phyloP scores from a whole-genome alignment of 2,888 invertebrate species.

The Leptopterna dolabrata region DNA sequence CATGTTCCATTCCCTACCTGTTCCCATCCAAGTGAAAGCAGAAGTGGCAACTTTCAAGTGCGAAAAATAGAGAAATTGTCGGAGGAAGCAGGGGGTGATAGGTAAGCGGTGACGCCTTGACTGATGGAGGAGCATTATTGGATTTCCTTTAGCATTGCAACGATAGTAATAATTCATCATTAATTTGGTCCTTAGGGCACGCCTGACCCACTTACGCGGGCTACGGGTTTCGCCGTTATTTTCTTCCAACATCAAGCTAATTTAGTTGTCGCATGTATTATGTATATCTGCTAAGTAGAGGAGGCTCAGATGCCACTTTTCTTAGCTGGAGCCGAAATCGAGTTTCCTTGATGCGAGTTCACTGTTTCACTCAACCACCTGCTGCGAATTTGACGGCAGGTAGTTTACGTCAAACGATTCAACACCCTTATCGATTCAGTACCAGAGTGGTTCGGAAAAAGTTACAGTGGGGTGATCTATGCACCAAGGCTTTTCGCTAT shows the following conservation, averaged over 20 bases:
- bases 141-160: not conserved
- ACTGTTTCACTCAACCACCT: not conserved
- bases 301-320: not conserved
- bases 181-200: not conserved
- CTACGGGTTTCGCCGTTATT: not conserved
- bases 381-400: not conserved
- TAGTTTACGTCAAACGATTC: not conserved
- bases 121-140: not conserved
- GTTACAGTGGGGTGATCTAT: no score
- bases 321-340: not conserved
- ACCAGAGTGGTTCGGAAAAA: no score
- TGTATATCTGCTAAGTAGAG: not conserved
- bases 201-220: not conserved
- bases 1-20: no score
- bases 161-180: not conserved
- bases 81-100: not conserved
- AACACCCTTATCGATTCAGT: not conserved
- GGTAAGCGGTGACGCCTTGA: not conserved
- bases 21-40: no score
- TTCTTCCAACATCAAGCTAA: not conserved
- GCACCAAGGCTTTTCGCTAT: no score
- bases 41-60: not conserved
- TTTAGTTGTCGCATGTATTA: not conserved
- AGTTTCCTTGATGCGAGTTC: not conserved
- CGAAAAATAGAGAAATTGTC: not conserved